Percentiles rank a stretch among this genome's conserved stretches.
Conservation (phyloP, 1,140 invertebrate genomes). For the Zeugodacus cucurbitae region DNA sequence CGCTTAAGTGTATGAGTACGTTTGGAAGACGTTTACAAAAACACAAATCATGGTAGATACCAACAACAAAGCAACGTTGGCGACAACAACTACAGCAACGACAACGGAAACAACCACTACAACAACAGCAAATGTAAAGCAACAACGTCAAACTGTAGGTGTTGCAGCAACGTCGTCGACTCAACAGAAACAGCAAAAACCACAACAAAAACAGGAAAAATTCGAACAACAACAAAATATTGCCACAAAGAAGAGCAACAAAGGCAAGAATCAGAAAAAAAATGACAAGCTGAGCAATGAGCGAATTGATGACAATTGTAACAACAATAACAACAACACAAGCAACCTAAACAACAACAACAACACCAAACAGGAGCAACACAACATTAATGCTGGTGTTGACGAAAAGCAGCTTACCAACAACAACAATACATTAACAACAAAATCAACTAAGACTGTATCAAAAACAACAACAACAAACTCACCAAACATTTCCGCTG, state of each 20-base stretch:
- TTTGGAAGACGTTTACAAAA: not conserved
- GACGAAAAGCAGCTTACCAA: not conserved
- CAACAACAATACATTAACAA: not conserved
- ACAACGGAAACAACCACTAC: not conserved
- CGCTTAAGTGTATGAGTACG: not conserved
- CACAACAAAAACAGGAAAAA: conserved; percentile 42
- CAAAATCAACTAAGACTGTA: not conserved
- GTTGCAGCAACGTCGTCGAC: not conserved
- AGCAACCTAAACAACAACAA: not conserved
- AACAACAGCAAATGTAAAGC: conserved; percentile 37
- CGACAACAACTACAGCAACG: not conserved
- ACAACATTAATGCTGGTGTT: not conserved
- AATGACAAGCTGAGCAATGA: not conserved
- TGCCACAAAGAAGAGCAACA: not conserved
- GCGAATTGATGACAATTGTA: not conserved
- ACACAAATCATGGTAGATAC: conserved; percentile 23
- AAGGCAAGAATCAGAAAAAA: not conserved
- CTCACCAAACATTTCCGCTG: not conserved
- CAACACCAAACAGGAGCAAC: not conserved
- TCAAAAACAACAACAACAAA: not conserved
- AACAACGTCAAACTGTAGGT: conserved; percentile 36
- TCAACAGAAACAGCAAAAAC: conserved; percentile 1
- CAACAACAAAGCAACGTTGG: conserved; percentile 25
- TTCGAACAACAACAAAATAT: conserved; percentile 39
- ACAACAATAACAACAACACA: not conserved